These are phyloP conservation scores for Troides oblongomaculatus DNA, from an alignment of 2,888 invertebrate genomes.

Conservation along the genomic window DNA sequence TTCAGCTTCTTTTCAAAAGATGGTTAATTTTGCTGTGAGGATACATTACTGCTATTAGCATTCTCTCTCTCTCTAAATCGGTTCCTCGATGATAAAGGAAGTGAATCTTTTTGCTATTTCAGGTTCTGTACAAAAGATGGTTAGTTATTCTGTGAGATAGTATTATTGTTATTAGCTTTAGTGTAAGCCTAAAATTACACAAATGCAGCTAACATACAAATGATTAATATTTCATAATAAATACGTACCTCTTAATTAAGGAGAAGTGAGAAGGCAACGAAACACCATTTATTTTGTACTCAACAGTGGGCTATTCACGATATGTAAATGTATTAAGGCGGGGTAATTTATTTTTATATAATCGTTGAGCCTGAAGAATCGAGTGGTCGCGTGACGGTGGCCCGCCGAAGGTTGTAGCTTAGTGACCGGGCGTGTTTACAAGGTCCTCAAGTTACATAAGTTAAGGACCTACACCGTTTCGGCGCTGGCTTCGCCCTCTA, in stretches of 20 bases:
- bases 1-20: too few relatives aligned
- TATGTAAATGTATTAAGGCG: conserved; percentile 64
- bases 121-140: too few relatives aligned
- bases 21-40: too few relatives aligned
- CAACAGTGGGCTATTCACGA: conserved; percentile 62
- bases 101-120: too few relatives aligned
- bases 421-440: conserved; percentile 13
- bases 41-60: too few relatives aligned
- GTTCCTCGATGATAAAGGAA: too few relatives aligned
- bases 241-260: conserved; percentile 56
- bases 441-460: not conserved
- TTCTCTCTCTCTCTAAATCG: too few relatives aligned
- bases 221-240: conserved; percentile 29
- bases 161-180: too few relatives aligned
- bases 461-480: not conserved
- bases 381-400: conserved; percentile 61
- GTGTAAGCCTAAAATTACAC: too few relatives aligned
- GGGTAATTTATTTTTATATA: conserved; percentile 73
- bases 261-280: conserved; percentile 69
- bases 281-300: conserved; percentile 71
- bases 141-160: too few relatives aligned
- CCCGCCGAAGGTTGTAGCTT: conserved; percentile 31
- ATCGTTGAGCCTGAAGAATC: conserved; percentile 66
- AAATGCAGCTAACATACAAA: too few relatives aligned
- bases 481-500: not conserved